These are phyloP conservation scores for Sciaenops ocellatus DNA, from an alignment of 2,797 vertebrate genomes.

Conservation along the genomic window DNA sequence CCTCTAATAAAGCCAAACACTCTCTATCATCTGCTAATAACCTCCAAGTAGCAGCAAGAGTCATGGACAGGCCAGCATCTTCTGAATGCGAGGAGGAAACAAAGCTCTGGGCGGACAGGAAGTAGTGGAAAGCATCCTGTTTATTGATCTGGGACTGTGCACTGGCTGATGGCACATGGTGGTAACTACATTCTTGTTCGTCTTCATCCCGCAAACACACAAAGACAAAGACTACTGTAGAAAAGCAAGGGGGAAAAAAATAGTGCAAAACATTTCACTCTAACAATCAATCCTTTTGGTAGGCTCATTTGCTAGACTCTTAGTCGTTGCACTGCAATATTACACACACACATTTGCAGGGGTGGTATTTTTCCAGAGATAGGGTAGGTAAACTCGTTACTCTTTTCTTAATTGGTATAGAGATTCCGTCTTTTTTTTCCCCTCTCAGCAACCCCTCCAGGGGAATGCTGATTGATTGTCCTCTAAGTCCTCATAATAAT, in stretches of 20 bases:
- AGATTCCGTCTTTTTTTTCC: slow-evolving; percentile 76
- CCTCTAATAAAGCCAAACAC: slow-evolving; percentile 81
- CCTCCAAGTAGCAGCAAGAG: slow-evolving; percentile 65
- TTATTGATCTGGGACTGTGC: slow-evolving; percentile 74
- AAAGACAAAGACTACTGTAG: slow-evolving; percentile 64
- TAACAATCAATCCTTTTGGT: slow-evolving; percentile 74
- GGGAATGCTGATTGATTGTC: slow-evolving; percentile 83
- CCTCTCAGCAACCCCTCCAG: slow-evolving; percentile 78
- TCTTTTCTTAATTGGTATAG: slow-evolving; percentile 84
- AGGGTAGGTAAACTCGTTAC: slow-evolving; percentile 80
- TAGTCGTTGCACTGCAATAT: slow-evolving; percentile 49
- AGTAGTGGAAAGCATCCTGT: slow-evolving; percentile 74
- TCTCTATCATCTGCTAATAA: slow-evolving; percentile 81
- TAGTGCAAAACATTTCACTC: slow-evolving; percentile 72
- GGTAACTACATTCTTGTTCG: slow-evolving; percentile 66
- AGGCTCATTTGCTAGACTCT: slow-evolving; percentile 66
- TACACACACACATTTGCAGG: slow-evolving; percentile 46
- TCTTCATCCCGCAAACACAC: slow-evolving; percentile 58
- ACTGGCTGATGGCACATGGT: slow-evolving; percentile 49
- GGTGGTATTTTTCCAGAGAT: slow-evolving; percentile 75
- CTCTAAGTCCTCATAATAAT: slow-evolving; percentile 64
- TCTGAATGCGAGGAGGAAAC: slow-evolving; percentile 70
- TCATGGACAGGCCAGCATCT: slow-evolving; percentile 70
- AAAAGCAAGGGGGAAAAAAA: slow-evolving; percentile 3
- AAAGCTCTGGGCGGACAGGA: slow-evolving; percentile 74